Conservation (phyloP, 2,888 invertebrate genomes). For the Limenitis camilla region DNA sequence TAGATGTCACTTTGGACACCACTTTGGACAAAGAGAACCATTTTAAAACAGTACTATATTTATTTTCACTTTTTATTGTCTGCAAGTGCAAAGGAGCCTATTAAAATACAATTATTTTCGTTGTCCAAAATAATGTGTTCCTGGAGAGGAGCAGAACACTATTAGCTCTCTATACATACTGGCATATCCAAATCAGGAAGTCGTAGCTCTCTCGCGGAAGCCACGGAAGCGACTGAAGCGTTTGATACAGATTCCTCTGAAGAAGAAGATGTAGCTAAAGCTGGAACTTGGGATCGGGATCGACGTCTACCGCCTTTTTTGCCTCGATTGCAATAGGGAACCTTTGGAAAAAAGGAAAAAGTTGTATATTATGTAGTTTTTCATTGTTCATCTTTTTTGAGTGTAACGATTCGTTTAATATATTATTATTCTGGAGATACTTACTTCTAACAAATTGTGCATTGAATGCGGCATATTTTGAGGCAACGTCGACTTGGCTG, state of each 20-base stretch:
- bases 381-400: neutral
- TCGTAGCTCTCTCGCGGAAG: constrained; percentile 59
- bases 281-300: constrained; percentile 62
- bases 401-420: neutral
- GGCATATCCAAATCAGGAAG: constrained; percentile 62
- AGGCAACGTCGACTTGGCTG: constrained; percentile 72
- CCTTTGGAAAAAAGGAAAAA: constrained; percentile 33
- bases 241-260: constrained; percentile 64
- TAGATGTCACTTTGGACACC: no score
- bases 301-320: constrained; percentile 56
- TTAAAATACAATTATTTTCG: no score
- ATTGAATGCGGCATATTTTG: constrained; percentile 66
- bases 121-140: no score
- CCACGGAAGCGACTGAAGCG: constrained; percentile 62
- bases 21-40: no score
- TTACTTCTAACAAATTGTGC: constrained; percentile 77
- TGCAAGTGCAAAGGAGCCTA: no score
- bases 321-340: constrained; percentile 55
- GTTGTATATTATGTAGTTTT: neutral
- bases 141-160: neutral
- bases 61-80: no score
- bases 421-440: neutral
- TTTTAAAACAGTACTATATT: no score
- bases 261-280: constrained; percentile 54
- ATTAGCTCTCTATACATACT: constrained; percentile 32